These are phyloP conservation scores for Protula sp. DNA, from an alignment of 2,888 invertebrate species.

Conservation along the genomic window DNA sequence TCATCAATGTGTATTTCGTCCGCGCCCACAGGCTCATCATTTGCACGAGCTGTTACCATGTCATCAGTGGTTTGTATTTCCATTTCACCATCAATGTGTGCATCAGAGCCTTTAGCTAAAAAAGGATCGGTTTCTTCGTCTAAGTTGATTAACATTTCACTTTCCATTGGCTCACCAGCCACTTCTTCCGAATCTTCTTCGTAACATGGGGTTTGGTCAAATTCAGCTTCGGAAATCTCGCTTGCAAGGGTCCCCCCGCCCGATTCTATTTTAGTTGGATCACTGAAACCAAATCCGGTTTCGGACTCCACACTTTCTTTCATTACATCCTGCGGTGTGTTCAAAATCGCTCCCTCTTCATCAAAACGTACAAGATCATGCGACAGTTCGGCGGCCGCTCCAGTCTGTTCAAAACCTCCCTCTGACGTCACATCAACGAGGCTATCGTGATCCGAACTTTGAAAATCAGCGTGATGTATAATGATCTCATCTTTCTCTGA, in stretches of 20 bases:
- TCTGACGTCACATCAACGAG: not conserved
- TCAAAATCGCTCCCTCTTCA: slow-evolving; percentile 58
- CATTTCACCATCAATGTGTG: not conserved
- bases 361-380: slow-evolving; percentile 53
- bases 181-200: too few relatives aligned
- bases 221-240: too few relatives aligned
- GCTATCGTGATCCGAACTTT: not conserved
- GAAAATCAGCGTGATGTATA: too few relatives aligned
- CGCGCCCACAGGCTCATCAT: too few relatives aligned
- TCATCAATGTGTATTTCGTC: too few relatives aligned
- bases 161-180: slow-evolving; percentile 3
- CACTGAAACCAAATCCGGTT: too few relatives aligned
- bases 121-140: slow-evolving; percentile 24
- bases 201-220: too few relatives aligned
- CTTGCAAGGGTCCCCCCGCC: too few relatives aligned
- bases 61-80: not conserved
- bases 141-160: not conserved
- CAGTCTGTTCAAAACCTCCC: not conserved
- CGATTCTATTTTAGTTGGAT: too few relatives aligned
- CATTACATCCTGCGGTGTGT: not conserved
- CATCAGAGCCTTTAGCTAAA: slow-evolving; percentile 21
- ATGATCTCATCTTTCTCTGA: slow-evolving; percentile 3
- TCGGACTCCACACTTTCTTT: slow-evolving; percentile 1
- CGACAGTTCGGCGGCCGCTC: slow-evolving; percentile 56
- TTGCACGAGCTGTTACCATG: not conserved